phyloP scores from a whole-genome alignment of 2,888 invertebrate genomes.

The Tetragnatha montana region DNA sequence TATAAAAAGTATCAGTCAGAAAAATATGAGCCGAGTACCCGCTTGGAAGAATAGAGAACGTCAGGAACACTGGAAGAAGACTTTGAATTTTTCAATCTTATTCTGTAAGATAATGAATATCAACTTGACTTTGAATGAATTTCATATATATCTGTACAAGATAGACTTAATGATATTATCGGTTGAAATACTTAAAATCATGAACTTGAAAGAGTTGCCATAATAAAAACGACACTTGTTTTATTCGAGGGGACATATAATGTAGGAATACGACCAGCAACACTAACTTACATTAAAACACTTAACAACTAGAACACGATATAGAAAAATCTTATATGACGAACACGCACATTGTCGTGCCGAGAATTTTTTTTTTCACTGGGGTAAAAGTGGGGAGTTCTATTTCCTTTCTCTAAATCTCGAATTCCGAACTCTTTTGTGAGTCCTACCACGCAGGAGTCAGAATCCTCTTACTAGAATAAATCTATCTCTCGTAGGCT shows the following conservation, averaged over 20 bases:
- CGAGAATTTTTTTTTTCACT: not conserved
- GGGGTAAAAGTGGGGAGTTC: not conserved
- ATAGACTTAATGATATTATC: not conserved
- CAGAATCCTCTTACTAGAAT: too few relatives aligned
- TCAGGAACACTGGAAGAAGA: slow-evolving; percentile 47
- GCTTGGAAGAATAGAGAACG: slow-evolving; percentile 35
- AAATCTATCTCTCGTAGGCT: too few relatives aligned
- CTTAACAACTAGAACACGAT: slow-evolving; percentile 1
- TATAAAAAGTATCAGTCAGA: slow-evolving; percentile 51
- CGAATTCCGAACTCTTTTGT: not conserved
- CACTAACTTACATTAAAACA: not conserved
- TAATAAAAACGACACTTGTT: too few relatives aligned
- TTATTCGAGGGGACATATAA: too few relatives aligned
- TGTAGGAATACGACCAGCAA: not conserved
- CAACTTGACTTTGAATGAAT: slow-evolving; percentile 29
- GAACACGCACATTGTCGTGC: not conserved
- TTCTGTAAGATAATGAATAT: not conserved
- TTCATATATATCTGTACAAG: not conserved
- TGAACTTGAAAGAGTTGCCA: too few relatives aligned
- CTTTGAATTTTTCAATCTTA: slow-evolving; percentile 27
- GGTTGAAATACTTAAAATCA: not conserved
- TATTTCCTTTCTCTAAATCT: not conserved
- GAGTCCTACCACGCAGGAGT: not conserved
- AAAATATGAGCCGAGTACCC: slow-evolving; percentile 47
- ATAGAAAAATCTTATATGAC: not conserved